These are phyloP conservation scores for Megaptera novaeangliae DNA, from an alignment of 2,113 vertebrate genomes.

Conservation along the genomic window DNA sequence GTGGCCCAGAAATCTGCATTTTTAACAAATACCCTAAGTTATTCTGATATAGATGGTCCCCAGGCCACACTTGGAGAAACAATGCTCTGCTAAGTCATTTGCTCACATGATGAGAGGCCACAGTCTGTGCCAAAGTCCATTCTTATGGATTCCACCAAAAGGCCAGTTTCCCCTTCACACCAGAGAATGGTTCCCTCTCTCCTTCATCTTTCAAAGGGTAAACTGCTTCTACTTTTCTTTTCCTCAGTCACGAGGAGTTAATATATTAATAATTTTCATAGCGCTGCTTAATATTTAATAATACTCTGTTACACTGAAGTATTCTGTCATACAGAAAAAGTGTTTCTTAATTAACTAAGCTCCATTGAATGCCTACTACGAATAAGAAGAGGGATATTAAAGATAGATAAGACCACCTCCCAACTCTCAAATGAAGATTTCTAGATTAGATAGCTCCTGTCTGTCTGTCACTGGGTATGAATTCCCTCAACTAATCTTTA, in stretches of 20 bases:
- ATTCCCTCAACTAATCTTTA: not conserved
- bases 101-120: not conserved
- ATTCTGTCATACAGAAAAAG: not conserved
- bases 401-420: not conserved
- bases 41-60: not conserved
- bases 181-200: not conserved
- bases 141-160: rapidly evolving
- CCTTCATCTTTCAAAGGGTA: not conserved
- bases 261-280: not conserved
- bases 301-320: not conserved
- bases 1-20: not conserved
- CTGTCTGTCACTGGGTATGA: not conserved
- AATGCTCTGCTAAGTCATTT: not conserved
- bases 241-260: not conserved
- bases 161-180: not conserved
- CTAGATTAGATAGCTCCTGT: not conserved
- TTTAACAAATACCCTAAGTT: not conserved
- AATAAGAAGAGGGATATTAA: not conserved
- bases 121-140: too few species aligned
- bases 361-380: not conserved
- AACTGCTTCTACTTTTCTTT: not conserved
- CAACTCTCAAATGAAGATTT: not conserved
- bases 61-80: not conserved
- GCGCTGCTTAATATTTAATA: not conserved
- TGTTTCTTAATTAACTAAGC: not conserved